Percentiles rank a stretch among this genome's conserved stretches.
phyloP scores from a whole-genome alignment of 2,888 invertebrate species.

The Hedychridium roseum region DNA sequence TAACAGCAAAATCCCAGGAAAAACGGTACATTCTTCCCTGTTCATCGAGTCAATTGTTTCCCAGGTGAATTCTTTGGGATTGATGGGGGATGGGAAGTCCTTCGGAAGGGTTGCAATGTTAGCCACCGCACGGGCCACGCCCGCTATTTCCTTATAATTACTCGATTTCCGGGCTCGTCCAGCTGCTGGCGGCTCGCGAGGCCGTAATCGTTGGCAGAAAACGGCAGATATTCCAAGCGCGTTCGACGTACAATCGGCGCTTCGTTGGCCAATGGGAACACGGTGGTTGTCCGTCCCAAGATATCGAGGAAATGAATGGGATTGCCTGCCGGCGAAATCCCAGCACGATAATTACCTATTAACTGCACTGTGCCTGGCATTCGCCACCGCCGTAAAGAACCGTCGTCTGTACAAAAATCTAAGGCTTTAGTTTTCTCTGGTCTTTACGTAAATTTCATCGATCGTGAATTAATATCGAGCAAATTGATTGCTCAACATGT shows the following conservation, averaged over 20 bases:
- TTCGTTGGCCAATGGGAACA: slow-evolving; percentile 21
- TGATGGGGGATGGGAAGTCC: too few species aligned
- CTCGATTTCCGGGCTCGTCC: slow-evolving; percentile 55
- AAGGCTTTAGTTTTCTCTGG: too few species aligned
- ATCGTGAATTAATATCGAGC: too few species aligned
- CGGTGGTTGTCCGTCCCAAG: slow-evolving; percentile 45
- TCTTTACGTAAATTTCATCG: too few species aligned
- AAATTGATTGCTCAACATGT: too few species aligned
- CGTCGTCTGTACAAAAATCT: too few species aligned
- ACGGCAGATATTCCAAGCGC: slow-evolving; percentile 47
- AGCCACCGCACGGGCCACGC: slow-evolving; percentile 57
- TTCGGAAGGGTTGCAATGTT: slow-evolving; percentile 46
- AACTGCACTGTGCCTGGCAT: slow-evolving; percentile 44
- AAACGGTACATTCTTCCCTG: too few species aligned
- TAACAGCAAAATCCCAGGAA: too few species aligned
- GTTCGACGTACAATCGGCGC: slow-evolving; percentile 32
- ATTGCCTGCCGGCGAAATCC: slow-evolving; percentile 55
- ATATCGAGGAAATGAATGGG: slow-evolving; percentile 61
- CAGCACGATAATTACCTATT: slow-evolving; percentile 59
- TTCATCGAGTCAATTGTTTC: too few species aligned
- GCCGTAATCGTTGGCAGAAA: slow-evolving; percentile 55
- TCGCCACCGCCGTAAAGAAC: slow-evolving; percentile 30
- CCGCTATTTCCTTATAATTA: slow-evolving; percentile 62
- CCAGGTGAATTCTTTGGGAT: too few species aligned
- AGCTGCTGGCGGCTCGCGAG: slow-evolving; percentile 40